Conservation (phyloP, 2,797 vertebrate species). For the Rhinella marina region DNA sequence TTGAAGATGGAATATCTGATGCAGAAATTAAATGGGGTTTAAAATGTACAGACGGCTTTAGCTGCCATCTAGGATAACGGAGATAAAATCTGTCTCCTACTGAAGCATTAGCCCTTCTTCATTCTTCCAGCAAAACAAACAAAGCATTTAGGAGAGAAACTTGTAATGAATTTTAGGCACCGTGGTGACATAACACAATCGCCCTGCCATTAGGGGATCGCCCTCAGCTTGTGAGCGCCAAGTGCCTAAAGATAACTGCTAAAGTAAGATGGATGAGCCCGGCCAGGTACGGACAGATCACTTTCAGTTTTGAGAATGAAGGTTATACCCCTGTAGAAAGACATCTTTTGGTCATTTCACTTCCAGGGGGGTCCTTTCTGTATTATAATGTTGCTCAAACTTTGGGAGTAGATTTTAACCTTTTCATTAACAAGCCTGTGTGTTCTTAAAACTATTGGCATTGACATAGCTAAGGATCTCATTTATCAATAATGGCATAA, state of each 20-base stretch:
- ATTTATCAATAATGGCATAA: neutral
- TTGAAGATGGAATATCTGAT: conserved; percentile 47
- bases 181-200: conserved; percentile 37
- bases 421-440: neutral
- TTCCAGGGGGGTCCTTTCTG: conserved; percentile 23
- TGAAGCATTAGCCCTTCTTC: conserved; percentile 43
- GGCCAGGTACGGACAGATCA: conserved; percentile 30
- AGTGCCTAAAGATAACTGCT: conserved; percentile 31
- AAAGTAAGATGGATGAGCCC: conserved; percentile 43
- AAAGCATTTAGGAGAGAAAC: conserved; percentile 56
- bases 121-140: conserved; percentile 54
- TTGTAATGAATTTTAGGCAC: conserved; percentile 51
- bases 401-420: neutral
- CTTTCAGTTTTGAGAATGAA: conserved; percentile 50
- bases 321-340: conserved; percentile 51
- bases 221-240: conserved; percentile 26
- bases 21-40: conserved; percentile 56
- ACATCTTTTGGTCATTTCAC: conserved; percentile 32
- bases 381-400: conserved; percentile 7
- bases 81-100: conserved; percentile 62
- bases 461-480: neutral
- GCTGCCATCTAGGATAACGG: conserved; percentile 50
- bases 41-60: conserved; percentile 58
- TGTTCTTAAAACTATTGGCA: neutral
- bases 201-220: conserved; percentile 48